Conservation (phyloP, 2,797 vertebrate species). For the Vireo griseus region DNA sequence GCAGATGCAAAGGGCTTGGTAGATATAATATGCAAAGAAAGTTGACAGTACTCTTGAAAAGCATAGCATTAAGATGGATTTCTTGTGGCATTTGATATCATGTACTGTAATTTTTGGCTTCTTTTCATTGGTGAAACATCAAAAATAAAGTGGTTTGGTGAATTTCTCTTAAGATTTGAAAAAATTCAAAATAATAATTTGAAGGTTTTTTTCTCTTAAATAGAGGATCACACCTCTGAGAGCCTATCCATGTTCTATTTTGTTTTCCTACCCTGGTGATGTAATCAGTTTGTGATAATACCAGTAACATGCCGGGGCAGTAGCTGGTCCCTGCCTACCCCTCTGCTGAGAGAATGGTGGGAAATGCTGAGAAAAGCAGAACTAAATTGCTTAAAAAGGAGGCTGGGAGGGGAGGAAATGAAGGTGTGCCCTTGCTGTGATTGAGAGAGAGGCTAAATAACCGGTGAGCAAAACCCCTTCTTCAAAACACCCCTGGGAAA, state of each 20-base stretch:
- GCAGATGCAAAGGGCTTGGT: background rate
- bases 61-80: background rate
- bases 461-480: background rate
- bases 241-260: fast-evolving
- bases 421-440: background rate
- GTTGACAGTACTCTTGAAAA: background rate
- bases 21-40: background rate
- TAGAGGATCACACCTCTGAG: fast-evolving
- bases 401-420: background rate
- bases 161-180: background rate
- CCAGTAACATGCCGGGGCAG: background rate
- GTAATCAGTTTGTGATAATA: background rate
- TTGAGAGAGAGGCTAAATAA: background rate
- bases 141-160: background rate
- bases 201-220: background rate
- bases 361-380: background rate
- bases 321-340: background rate
- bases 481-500: background rate
- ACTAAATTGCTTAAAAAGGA: background rate
- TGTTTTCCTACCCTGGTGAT: background rate
- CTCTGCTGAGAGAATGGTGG: background rate
- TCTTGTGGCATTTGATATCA: background rate
- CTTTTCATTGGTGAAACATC: background rate
- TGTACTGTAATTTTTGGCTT: background rate
- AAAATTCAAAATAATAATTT: background rate